These are phyloP conservation scores for Crambe crambe DNA, from an alignment of 37 sponge, comb jelly and placozoan genomes.

Conservation along the genomic window DNA sequence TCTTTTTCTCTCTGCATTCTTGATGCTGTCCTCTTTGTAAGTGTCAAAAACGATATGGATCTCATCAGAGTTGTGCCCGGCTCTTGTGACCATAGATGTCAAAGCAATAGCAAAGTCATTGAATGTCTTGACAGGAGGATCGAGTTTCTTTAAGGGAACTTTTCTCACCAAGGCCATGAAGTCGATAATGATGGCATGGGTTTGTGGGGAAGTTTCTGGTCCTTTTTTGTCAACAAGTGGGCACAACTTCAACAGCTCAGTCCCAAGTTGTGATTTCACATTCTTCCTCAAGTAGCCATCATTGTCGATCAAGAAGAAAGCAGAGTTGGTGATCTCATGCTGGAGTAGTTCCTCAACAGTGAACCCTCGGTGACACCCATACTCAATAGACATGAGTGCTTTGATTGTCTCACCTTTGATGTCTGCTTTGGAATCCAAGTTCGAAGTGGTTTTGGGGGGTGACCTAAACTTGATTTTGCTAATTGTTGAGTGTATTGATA, in stretches of 20 bases:
- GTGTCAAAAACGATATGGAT: slow-evolving; percentile 7
- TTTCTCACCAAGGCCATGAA: too few species aligned
- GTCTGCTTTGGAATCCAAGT: background rate
- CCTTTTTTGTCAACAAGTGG: too few species aligned
- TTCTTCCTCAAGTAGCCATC: too few species aligned
- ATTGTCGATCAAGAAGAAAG: too few species aligned
- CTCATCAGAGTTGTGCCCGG: slow-evolving; percentile 18
- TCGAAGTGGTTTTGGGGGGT: background rate
- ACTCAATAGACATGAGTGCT: slow-evolving; percentile 6
- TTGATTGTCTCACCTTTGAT: slow-evolving; percentile 10
- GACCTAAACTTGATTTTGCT: slow-evolving; percentile 2
- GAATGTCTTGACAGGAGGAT: slow-evolving; percentile 14
- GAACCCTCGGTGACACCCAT: slow-evolving; percentile 4
- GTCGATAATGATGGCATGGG: too few species aligned
- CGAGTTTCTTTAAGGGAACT: too few species aligned
- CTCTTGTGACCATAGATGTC: slow-evolving; percentile 6
- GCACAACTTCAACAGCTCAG: too few species aligned
- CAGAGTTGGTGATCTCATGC: slow-evolving; percentile 9
- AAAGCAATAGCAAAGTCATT: slow-evolving; percentile 4
- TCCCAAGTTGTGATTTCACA: too few species aligned
- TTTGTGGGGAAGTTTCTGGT: too few species aligned
- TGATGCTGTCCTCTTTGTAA: slow-evolving; percentile 18
- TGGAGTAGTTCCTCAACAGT: slow-evolving; percentile 5
- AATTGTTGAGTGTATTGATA: background rate
- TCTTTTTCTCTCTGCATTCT: slow-evolving; percentile 12